Evolutionary conservation across 2,113 vertebrate species (phyloP).

Genomic region (Nerophis ophidion): DNA sequence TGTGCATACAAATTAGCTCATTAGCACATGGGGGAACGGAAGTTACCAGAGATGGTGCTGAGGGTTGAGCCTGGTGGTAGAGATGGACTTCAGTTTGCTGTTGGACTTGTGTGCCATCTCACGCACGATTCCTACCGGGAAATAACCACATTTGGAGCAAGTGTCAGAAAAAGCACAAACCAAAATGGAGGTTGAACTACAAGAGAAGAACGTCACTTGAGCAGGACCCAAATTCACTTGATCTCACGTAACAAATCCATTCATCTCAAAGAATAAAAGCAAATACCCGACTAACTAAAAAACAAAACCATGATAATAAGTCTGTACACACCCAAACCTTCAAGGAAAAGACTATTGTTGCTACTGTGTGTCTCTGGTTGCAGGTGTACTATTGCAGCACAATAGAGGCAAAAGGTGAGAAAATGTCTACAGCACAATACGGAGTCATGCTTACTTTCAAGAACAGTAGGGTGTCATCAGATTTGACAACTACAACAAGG

Average conservation of each 20-base stretch:
- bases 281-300: neutral
- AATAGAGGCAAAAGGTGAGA: constrained; percentile 35
- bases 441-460: constrained; percentile 27
- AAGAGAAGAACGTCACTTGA: neutral
- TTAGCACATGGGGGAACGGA: neutral
- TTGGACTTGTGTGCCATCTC: constrained; percentile 67
- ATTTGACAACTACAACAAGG: constrained; percentile 26
- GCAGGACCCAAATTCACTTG: neutral
- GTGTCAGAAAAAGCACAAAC: neutral
- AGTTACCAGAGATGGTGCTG: constrained; percentile 75
- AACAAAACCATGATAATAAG: constrained; percentile 5
- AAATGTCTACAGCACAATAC: constrained; percentile 32
- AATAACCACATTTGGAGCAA: neutral
- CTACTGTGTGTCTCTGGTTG: constrained; percentile 27
- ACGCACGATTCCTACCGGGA: constrained; percentile 58
- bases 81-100: constrained; percentile 72
- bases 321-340: constrained; percentile 22
- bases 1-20: constrained; percentile 29
- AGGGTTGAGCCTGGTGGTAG: constrained; percentile 64
- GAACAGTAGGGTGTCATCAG: constrained; percentile 15
- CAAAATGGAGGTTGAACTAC: neutral
- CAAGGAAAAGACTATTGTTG: constrained; percentile 14
- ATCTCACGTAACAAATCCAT: neutral
- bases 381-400: constrained; percentile 46
- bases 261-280: neutral